These are phyloP conservation scores for Xiphias gladius DNA, from an alignment of 2,113 vertebrate genomes.

Conservation along the genomic window DNA sequence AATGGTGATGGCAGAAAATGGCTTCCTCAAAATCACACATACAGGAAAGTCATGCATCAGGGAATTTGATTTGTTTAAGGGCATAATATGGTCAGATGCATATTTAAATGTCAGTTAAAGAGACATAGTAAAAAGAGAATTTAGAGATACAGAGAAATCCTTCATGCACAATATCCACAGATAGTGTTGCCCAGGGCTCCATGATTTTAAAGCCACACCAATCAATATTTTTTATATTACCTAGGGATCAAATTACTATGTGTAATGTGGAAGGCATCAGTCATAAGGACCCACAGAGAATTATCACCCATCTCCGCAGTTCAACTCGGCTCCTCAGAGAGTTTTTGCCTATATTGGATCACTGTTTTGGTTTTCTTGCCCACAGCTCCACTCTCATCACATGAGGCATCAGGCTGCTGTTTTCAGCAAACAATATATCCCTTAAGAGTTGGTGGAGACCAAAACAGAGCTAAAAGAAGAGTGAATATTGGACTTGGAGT, in stretches of 20 bases:
- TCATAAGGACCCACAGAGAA: neutral
- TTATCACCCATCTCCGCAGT: neutral
- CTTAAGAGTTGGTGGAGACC: neutral
- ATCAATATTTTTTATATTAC: neutral
- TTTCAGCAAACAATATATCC: neutral
- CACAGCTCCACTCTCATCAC: neutral
- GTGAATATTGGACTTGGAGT: neutral
- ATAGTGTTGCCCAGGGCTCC: neutral
- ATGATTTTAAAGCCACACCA: neutral
- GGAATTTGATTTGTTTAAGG: neutral
- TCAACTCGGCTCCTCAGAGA: too few relatives aligned
- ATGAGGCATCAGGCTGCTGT: neutral
- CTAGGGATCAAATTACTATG: neutral
- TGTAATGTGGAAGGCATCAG: neutral
- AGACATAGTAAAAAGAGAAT: neutral
- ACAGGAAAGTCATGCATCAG: neutral
- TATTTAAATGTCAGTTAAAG: neutral
- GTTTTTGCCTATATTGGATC: too few relatives aligned
- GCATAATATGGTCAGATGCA: neutral
- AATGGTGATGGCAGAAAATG: neutral
- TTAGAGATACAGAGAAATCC: too few relatives aligned
- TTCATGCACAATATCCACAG: neutral
- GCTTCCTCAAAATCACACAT: neutral
- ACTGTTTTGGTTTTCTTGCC: neutral
- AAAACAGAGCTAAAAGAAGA: neutral